These are phyloP conservation scores for Sarcophaga rosellei DNA, from an alignment of 2,888 invertebrate species.

Conservation along the genomic window DNA sequence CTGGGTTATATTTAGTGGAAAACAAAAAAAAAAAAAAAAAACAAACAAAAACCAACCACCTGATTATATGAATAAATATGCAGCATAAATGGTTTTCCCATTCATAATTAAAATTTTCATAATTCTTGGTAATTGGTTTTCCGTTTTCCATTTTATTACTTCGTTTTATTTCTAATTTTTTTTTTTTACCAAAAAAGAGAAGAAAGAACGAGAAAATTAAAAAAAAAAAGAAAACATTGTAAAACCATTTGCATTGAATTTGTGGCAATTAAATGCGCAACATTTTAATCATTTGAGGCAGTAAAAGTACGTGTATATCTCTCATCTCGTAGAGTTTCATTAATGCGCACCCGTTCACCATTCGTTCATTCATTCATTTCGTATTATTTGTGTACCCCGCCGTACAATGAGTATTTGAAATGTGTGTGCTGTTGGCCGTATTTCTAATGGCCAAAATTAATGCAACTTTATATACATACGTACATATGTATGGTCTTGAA, in stretches of 20 bases:
- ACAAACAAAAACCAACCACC: conserved; percentile 68
- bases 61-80: conserved; percentile 57
- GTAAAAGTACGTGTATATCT: neutral
- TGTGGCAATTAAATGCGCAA: conserved; percentile 62
- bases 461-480: too few relatives aligned
- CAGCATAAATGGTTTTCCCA: neutral
- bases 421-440: conserved; percentile 21
- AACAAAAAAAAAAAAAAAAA: conserved; percentile 25
- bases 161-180: conserved; percentile 16
- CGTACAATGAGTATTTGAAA: neutral
- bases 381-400: neutral
- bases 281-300: conserved; percentile 46
- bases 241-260: conserved; percentile 59
- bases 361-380: too few relatives aligned
- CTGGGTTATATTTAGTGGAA: conserved; percentile 8
- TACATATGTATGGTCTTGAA: neutral
- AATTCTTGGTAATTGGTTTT: conserved; percentile 65
- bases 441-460: conserved; percentile 9
- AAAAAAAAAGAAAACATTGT: neutral
- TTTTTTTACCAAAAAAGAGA: conserved; percentile 1
- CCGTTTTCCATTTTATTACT: conserved; percentile 5
- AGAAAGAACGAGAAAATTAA: neutral
- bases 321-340: too few relatives aligned
- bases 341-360: too few relatives aligned
- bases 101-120: conserved; percentile 44